Base-by-base conservation (phyloP, 2,888 invertebrate species). In the Trichopria drosophilae region DNA sequence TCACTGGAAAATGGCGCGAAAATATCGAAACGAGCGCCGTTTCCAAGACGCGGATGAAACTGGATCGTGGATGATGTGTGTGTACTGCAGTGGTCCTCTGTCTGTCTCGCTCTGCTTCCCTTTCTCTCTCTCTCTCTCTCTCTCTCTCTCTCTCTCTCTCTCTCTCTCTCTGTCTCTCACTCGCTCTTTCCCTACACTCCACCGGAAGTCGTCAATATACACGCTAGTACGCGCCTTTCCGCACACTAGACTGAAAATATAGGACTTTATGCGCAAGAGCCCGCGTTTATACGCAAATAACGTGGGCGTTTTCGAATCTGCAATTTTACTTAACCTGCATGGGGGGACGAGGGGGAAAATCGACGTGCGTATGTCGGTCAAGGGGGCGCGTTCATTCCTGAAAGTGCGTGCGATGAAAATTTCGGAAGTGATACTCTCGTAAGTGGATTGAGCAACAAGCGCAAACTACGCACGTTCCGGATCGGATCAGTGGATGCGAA, bases 161-260 rank as follows among this genome's bases (percentile, higher is more conserved):
- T 12, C 28, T 12, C 3, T 26, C 19, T 4, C 6, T 19, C 16
- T 5, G 12, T n/a, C 13, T n/a, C 13, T 36, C 7, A 13, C 13
- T 19, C 29, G 32, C 39, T 24, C 18, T 20, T 24, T 29, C 29
- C 26, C 43, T 24, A 29, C 18, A 31, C 19, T 20, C 18, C 12
- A 15, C 42, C 56, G 53, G 53, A 53, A 53, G 41, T 61, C 55
- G 60, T 62, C 57, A 56, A 61, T 52, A 41, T 20, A 46, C 19
- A 42, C 43, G 39, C 48, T 39, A 43, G 36, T 41, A 24, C 24
- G 24, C 39, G 35, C 20, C 20, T 26, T 50, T 41, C 34, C 42
- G n/a, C n/a, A 26, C 18, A 19, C 19, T 29, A 16, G 20, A 44
- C 34, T 44, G 46, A 39, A 47, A 54, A 28, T 43, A 22, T 22